Conservation (phyloP, 2,888 invertebrate genomes). For the Laspeyria flexula region DNA sequence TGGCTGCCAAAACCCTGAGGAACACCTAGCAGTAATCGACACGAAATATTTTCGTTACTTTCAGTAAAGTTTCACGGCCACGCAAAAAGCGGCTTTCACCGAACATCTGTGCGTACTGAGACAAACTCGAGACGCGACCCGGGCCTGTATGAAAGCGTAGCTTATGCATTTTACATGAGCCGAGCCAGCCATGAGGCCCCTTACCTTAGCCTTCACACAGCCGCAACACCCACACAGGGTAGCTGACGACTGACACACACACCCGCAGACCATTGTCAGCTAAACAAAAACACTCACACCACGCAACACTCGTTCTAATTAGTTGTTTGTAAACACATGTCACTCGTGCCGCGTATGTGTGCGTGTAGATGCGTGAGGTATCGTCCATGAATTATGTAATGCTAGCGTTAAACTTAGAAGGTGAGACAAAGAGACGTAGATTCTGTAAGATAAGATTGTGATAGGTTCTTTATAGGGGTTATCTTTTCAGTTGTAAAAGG, state of each 20-base stretch:
- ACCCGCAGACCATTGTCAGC: constrained; percentile 48
- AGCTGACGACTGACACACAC: constrained; percentile 48
- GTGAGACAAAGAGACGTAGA: constrained; percentile 20
- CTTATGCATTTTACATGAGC: constrained; percentile 90
- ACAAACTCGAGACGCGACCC: constrained; percentile 67
- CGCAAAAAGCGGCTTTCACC: constrained; percentile 70
- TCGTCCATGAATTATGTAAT: constrained; percentile 43
- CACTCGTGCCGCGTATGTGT: constrained; percentile 50
- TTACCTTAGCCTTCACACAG: constrained; percentile 49
- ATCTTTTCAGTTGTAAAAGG: constrained; percentile 1
- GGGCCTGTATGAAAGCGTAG: constrained; percentile 70
- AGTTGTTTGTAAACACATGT: constrained; percentile 79
- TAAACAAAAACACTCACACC: constrained; percentile 66
- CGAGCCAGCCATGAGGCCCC: constrained; percentile 52
- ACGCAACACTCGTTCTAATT: constrained; percentile 60
- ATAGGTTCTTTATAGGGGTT: constrained; percentile 9
- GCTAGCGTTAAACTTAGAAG: constrained; percentile 28
- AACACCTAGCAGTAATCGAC: constrained; percentile 19
- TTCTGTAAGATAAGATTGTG: constrained; percentile 16
- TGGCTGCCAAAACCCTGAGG: background rate
- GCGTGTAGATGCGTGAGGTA: constrained; percentile 49
- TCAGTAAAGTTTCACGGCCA: constrained; percentile 65
- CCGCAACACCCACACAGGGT: constrained; percentile 42
- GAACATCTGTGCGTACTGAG: constrained; percentile 76
- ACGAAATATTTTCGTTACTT: constrained; percentile 38